phyloP scores from a whole-genome alignment of 2,888 invertebrate species.

The Caradrina clavipalpis region DNA sequence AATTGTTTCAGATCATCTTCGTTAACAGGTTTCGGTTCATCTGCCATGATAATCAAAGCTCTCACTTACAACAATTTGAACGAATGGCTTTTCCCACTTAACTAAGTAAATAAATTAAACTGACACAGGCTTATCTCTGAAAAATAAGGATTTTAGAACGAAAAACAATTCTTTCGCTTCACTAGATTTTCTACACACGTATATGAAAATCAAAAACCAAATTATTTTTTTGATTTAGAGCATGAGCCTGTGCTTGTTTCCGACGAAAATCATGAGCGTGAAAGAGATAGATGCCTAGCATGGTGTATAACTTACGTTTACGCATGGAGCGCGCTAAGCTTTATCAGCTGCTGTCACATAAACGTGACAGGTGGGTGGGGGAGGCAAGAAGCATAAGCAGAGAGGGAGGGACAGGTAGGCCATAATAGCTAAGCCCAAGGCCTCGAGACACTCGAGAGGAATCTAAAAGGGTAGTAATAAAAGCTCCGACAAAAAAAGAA shows the following conservation, averaged over 20 bases:
- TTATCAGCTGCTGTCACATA: slow-evolving; percentile 39
- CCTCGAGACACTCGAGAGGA: too few species aligned
- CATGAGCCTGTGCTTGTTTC: slow-evolving; percentile 7
- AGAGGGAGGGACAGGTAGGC: too few species aligned
- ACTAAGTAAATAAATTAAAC: slow-evolving; percentile 6
- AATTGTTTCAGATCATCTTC: slow-evolving; percentile 92
- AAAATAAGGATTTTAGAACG: slow-evolving; percentile 42
- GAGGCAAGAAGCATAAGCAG: too few species aligned
- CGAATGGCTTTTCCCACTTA: slow-evolving; percentile 5
- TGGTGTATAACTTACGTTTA: background rate
- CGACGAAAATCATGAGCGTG: background rate
- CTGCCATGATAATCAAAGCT: slow-evolving; percentile 74
- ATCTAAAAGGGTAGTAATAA: too few species aligned
- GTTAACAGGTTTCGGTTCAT: slow-evolving; percentile 89
- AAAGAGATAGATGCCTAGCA: slow-evolving; percentile 21
- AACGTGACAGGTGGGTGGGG: slow-evolving; percentile 11
- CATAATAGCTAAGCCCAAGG: too few species aligned
- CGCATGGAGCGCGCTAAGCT: slow-evolving; percentile 31
- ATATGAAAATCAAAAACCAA: slow-evolving; percentile 16
- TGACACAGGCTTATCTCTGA: slow-evolving; percentile 19
- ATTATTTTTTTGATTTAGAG: slow-evolving; percentile 10
- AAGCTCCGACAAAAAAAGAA: too few species aligned
- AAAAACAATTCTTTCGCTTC: slow-evolving; percentile 28
- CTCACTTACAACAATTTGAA: slow-evolving; percentile 19
- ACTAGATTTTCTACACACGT: slow-evolving; percentile 47